Base-by-base conservation (phyloP, 2,797 vertebrate genomes). In the Spinus pinus region DNA sequence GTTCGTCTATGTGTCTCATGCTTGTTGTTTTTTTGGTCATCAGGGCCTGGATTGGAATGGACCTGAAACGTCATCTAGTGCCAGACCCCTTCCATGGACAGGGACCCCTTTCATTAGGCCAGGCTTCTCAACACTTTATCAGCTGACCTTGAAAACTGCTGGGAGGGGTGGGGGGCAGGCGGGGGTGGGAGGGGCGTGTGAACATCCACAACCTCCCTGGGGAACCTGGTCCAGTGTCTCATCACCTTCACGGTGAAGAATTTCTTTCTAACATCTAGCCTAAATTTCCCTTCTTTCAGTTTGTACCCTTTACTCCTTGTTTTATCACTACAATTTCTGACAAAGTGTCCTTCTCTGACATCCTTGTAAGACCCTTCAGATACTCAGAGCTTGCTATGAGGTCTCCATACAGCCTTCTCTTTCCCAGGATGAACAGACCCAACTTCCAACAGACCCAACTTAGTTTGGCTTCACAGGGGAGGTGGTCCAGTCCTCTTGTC, bases 1-100 rank as follows among this genome's bases (percentile, higher is more conserved):
- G 7, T 66, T 87, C 2, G 5, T 54, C 37, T 31, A 2, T 0
- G 0, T 56, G 22, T 30, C 37, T 69, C 8, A 15, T 8, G 6
- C 72, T 89, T 69, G 16, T 20, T 79, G 9, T 22, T n/a, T 54
- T 46, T 37, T 30, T 37, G 12, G 6, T 64, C 30, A n/a, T 30
- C 49, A 22, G 15, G n/a, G 14, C 24, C 28, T 57, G 12, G n/a
- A 28, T 33, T 77, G 28, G 44, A 77, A 77, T 7, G 14, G n/a
- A 62, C 24, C 8, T 64, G 41, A 70, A 82, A 56, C 30, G 21
- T 12, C 16, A 49, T 7, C 4, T 15, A 9, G 8, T 22, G 17
- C 20, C 37, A 70, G 6, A 23, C 6, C 12, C 24, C 9, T 33
- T 8, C 14, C 14, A 4, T 30, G 28, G 56, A 14, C 17, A 56